Percentiles rank a stretch among this genome's conserved stretches.
Evolutionary conservation across 35 echinoderm and acorn worm genomes (phyloP).

Genomic region (Acanthaster planci): DNA sequence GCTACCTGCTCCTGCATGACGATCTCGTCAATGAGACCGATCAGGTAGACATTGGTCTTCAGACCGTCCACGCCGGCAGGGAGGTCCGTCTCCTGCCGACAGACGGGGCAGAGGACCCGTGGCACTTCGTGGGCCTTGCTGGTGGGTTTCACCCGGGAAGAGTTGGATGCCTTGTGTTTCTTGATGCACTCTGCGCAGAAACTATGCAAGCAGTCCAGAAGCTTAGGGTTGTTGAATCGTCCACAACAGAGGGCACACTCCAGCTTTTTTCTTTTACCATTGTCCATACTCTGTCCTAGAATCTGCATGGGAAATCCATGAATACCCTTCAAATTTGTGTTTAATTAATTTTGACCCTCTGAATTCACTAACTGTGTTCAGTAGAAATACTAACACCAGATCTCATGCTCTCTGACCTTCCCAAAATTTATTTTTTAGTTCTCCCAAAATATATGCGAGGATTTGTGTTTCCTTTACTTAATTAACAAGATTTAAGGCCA

Average conservation of each 20-base stretch:
- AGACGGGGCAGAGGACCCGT: not conserved
- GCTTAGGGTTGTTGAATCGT: not conserved
- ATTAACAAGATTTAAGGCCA: too few species aligned
- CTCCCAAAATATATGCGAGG: too few species aligned
- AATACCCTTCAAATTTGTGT: too few species aligned
- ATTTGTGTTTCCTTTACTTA: too few species aligned
- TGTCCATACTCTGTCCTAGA: not conserved
- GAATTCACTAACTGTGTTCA: too few species aligned
- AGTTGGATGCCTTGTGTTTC: not conserved
- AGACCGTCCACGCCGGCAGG: not conserved
- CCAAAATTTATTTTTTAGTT: too few species aligned
- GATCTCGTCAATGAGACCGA: not conserved
- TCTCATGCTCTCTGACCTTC: too few species aligned
- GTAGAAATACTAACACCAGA: too few species aligned
- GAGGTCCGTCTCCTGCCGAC: not conserved
- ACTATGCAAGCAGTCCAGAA: not conserved
- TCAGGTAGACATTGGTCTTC: slow-evolving; percentile 5
- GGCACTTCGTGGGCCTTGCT: not conserved
- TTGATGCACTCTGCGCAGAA: slow-evolving; percentile 1
- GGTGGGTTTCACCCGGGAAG: not conserved
- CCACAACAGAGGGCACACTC: slow-evolving; percentile 8
- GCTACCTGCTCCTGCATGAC: not conserved
- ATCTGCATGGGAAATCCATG: too few species aligned
- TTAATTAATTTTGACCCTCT: too few species aligned
- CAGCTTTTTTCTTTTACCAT: not conserved